Base-by-base conservation (phyloP, 2,888 invertebrate genomes). In the Bursaphelenchus okinawaensis region DNA sequence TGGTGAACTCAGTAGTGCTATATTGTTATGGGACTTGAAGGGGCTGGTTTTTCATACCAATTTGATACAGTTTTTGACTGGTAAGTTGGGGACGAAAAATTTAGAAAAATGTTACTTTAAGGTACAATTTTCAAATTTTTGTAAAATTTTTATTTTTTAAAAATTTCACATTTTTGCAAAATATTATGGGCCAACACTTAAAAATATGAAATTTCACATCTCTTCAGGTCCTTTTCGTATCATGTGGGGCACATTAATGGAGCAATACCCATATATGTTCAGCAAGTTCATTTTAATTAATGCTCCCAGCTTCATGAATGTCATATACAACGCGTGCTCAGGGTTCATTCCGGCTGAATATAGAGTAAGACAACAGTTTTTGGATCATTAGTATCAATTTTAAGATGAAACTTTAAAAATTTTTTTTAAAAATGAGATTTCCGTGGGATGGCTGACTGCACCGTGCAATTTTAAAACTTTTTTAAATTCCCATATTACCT, bases 161-260 rank as follows among this genome's bases (percentile, higher is more conserved):
- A n/a, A n/a, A n/a, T n/a, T n/a, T n/a, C n/a, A n/a, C n/a, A n/a
- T n/a, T n/a, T n/a, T n/a, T 3, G 24, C 16, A 55, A 57, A 57
- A 57, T 27, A n/a, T 31, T 57, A 16, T 12, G 22, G 28, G 52
- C 27, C 23, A 12, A 62, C 7, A 6, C 27, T 23, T 27, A 16
- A 22, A 31, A 19, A 20, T 62, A 23, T n/a, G 9, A 23, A 8
- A 22, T 20, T 16, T 29, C 27, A 20, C 23, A 51, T 66, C 20
- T 64, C 75, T n/a, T n/a, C n/a, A n/a, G 79, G 81, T 24, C 76
- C 81, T 0, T 81, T 78, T 57, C 75, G 80, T 20, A 78, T 81
- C 40, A 72, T 81, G 71, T 81, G 81, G 81, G 81, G 80, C 23
- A 80, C 79, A 7, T 66, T 81, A 6, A 74, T 79, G 66, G 81